Base-by-base conservation (phyloP, 92 coral and sea anemone genomes). In the Hydrozoanthus gracilis region DNA sequence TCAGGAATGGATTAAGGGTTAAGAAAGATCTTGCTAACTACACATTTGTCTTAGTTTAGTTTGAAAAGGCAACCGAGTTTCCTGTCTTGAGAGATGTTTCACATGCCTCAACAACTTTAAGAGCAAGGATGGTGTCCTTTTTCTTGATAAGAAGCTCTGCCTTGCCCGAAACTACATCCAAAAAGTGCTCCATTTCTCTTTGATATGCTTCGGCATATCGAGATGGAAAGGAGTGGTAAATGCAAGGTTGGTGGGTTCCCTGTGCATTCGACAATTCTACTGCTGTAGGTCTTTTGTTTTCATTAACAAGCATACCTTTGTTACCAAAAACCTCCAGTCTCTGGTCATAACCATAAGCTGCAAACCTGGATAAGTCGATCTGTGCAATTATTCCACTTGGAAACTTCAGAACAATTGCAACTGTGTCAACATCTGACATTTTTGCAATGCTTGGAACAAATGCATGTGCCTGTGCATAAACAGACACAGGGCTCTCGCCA, bases 251-350 rank as follows among this genome's bases (percentile, higher is more conserved):
- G 0, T 84, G 52, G 44, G 89, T 76, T 17, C 96, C 98, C 39
- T 10, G 44, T 0, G 74, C 7, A 11, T 88, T 76, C 11, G 86
- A 94, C 14, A 86, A 77, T 35, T 79, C 88, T 0, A 86, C 82
- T 9, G 65, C 84, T 3, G 83, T 84, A 1, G 91, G 71, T 8
- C 76, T 44, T 27, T 67, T 76, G 79, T 96, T 96, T 6, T 93
- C 95, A 51, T 93, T 88, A 4, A 90, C 90, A 44, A 96, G 50
- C 99, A 96, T 95, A 0, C 97, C 99, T 62, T 86, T 91, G 60
- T 92, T 89, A 11, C 99, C 99, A 83, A 95, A 92, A 49, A 93
- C 99, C 65, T 96, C 99, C 3, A 96, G 51, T 7, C 98, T 91
- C 52, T 96, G 99, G 78, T 96, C 99, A 67, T 96, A 95, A 0